Base-by-base conservation (phyloP, 2,888 invertebrate genomes). In the Vesta saturnalis region DNA sequence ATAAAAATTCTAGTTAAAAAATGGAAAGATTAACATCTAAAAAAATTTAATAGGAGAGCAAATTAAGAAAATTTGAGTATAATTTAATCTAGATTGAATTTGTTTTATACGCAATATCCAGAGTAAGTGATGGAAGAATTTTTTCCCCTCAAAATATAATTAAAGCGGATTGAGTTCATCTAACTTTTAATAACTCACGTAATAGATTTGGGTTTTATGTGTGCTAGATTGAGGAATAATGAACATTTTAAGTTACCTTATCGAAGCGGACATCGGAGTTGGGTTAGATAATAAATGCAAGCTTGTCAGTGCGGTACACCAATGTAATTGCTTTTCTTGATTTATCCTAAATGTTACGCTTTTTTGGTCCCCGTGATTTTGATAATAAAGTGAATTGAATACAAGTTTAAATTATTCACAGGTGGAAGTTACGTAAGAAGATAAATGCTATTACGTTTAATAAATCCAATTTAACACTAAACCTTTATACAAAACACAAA, bases 121-220 rank as follows among this genome's bases (percentile, higher is more conserved):
- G 39, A 39, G 39, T 39, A n/a, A n/a, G n/a, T n/a, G 39, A 39
- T 39, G 8, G n/a, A 39, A 39, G 39, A 39, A 39, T n/a, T 39
- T 39, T 39, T 39, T 39, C 39, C 39, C 39, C 39, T 39, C 39
- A 39, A 39, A 39, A 39, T 39, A 10, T 39, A 39, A 39, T 39
- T 39, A 39, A 39, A 39, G 12, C 39, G n/a, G 39, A 39, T 39
- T 39, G 39, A 39, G 39, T 39, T n/a, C 39, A 39, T 39, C 39
- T 39, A 39, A 39, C 39, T 39, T 39, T 39, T 39, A 39, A 39
- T 39, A 39, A 39, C 39, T 39, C 39, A 39, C 39, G 39, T 39
- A 39, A 39, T 39, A 39, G 39, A 39, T 39, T 39, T 39, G 12
- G 39, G 39, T 39, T 39, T n/a, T 39, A n/a, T 39, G 39, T 2